These are phyloP conservation scores for Lutraria rhynchaena DNA, from an alignment of 1,140 invertebrate species.

Conservation along the genomic window DNA sequence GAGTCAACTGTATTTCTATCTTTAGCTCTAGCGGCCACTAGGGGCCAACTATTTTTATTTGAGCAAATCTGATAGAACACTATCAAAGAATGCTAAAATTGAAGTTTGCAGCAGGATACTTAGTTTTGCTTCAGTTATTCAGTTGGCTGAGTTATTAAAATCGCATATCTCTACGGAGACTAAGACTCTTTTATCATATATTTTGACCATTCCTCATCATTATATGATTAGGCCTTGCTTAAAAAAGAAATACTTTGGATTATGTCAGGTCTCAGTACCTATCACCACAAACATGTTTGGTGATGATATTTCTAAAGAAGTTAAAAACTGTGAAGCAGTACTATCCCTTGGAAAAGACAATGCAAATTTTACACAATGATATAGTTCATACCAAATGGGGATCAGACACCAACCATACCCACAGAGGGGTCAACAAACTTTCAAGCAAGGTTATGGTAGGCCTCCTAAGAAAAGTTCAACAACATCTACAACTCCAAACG, in stretches of 20 bases:
- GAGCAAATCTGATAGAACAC: too few species aligned
- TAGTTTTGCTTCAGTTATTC: slow-evolving; percentile 11
- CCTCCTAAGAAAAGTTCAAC: not conserved
- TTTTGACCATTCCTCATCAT: not conserved
- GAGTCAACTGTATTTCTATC: too few species aligned
- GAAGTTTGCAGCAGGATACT: too few species aligned
- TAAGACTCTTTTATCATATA: not conserved
- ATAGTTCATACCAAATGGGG: not conserved
- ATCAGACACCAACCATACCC: slow-evolving; percentile 1
- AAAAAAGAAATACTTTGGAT: slow-evolving; percentile 33
- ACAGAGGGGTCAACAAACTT: not conserved
- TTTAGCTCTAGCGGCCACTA: too few species aligned
- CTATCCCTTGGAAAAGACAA: not conserved
- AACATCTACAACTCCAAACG: not conserved
- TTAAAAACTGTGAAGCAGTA: slow-evolving; percentile 44
- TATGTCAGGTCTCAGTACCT: slow-evolving; percentile 1
- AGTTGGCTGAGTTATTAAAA: slow-evolving; percentile 17
- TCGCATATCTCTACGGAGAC: not conserved
- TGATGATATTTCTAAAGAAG: slow-evolving; percentile 45
- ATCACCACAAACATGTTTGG: slow-evolving; percentile 29
- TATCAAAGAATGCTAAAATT: too few species aligned
- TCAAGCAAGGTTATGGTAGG: not conserved
- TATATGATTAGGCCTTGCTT: not conserved
- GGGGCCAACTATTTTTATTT: too few species aligned
- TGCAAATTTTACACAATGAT: not conserved